Evolutionary conservation across 1,140 invertebrate species (phyloP), one percentile per base, ranked within the genome.

Genomic region (Microplitis mediator): DNA sequence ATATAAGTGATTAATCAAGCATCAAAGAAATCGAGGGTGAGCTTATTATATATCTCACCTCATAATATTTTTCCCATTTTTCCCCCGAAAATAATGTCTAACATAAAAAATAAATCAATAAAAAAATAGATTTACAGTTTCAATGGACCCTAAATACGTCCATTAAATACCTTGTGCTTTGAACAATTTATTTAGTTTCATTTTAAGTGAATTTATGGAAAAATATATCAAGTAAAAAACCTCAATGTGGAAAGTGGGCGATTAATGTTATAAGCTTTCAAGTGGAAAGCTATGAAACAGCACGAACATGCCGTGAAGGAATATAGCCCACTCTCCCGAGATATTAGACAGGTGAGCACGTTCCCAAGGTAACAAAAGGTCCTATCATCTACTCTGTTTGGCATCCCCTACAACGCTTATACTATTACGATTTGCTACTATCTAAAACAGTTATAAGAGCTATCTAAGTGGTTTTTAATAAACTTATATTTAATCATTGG

Each of bases 281-380:
- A 74, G 76, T 75, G 45, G 14, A 72, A 64, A 72, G 76, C 60
- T 72, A 72, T 72, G 52, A 60, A 72, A 63, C 51, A 66, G 16
- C 45, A 64, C 80, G 76, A 75, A 77, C 76, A 76, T 71, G 73
- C 79, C 62, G 69, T 69, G 73, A 80, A 51, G 50, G 36, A 74
- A 83, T 79, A 81, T 79, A 80, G 77, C 75, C 79, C 23, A 80
- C 79, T 83, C 80, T 78, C 76, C 78, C 45, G 78, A 79, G 84
- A 84, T 85, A 84, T 85, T 85, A 85, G 80, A 83, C 84, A 86
- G 78, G 80, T 86, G 84, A 77, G 73, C 74, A 62, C 69, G 77
- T 86, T 86, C 84, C 82, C 84, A 85, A 68, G 82, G 79, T 81
- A 85, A 85, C 84, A 86, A 86, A 58, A 84, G 79, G 73, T 74